These are phyloP conservation scores for Venustaconcha ellipsiformis DNA, from an alignment of 1,140 invertebrate species.

Conservation along the genomic window DNA sequence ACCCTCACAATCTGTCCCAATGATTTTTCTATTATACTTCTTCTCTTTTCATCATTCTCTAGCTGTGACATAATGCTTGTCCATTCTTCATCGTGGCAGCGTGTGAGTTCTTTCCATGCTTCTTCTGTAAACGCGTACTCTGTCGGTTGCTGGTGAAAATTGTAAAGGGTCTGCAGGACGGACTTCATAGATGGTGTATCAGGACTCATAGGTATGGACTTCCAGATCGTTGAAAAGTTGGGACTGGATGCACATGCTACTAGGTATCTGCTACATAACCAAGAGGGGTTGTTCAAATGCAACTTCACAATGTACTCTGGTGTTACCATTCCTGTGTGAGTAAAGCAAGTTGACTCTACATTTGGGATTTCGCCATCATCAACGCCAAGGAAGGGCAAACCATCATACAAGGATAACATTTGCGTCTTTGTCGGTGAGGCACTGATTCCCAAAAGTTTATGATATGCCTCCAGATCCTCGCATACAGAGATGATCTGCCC, in stretches of 20 bases:
- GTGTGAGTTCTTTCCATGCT: conserved; percentile 34
- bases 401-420: conserved; percentile 33
- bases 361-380: conserved; percentile 24
- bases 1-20: conserved; percentile 42
- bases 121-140: conserved; percentile 37
- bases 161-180: conserved; percentile 24
- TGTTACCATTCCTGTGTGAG: conserved; percentile 32
- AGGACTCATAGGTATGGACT: conserved; percentile 1
- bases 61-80: conserved; percentile 38
- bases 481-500: conserved; percentile 29
- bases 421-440: neutral
- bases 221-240: conserved; percentile 6
- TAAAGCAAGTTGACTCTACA: conserved; percentile 27
- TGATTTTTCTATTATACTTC: conserved; percentile 37
- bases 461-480: conserved; percentile 33
- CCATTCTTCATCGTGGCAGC: conserved; percentile 43
- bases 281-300: conserved; percentile 26
- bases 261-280: conserved; percentile 34
- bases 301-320: conserved; percentile 38
- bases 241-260: conserved; percentile 33
- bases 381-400: conserved; percentile 26
- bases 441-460: conserved; percentile 20
- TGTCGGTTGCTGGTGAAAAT: conserved; percentile 12
- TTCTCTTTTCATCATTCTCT: conserved; percentile 31
- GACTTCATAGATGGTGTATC: conserved; percentile 18